Evolutionary conservation across 2,113 vertebrate genomes (phyloP).

Genomic region (Microcebus griseorufus): DNA sequence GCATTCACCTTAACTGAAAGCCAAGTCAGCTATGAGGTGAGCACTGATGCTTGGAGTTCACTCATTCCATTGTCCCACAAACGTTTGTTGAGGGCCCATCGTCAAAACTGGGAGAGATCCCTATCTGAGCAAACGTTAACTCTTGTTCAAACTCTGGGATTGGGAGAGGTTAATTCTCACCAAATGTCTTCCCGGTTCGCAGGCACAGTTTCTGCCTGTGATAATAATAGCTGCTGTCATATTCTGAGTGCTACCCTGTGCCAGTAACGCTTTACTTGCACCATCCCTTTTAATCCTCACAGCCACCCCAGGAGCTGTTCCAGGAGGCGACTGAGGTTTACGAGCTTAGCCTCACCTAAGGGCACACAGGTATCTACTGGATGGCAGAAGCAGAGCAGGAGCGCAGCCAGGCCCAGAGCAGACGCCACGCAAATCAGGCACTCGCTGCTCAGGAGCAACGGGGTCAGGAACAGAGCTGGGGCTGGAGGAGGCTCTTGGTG

Average conservation of each 20-base stretch:
- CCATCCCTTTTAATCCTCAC: not conserved
- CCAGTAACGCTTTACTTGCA: not conserved
- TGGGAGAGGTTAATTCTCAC: not conserved
- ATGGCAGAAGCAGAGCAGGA: not conserved
- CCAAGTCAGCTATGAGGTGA: not conserved
- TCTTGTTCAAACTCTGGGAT: not conserved
- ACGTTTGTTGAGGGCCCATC: not conserved
- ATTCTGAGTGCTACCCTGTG: not conserved
- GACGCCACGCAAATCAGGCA: fast-evolving
- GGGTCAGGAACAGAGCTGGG: not conserved
- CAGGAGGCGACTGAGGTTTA: not conserved
- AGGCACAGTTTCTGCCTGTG: not conserved
- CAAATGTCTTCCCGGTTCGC: not conserved
- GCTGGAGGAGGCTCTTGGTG: not conserved
- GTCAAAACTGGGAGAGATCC: not conserved
- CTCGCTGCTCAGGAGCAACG: fast-evolving
- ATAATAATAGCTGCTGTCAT: not conserved
- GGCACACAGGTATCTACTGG: not conserved
- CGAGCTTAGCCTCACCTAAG: not conserved
- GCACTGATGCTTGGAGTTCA: not conserved
- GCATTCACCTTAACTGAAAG: not conserved
- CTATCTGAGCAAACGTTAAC: not conserved
- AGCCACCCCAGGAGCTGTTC: not conserved
- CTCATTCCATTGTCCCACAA: not conserved
- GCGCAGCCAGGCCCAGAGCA: not conserved